phyloP scores from a whole-genome alignment of 2,888 invertebrate species.

The Melipona bicolor region DNA sequence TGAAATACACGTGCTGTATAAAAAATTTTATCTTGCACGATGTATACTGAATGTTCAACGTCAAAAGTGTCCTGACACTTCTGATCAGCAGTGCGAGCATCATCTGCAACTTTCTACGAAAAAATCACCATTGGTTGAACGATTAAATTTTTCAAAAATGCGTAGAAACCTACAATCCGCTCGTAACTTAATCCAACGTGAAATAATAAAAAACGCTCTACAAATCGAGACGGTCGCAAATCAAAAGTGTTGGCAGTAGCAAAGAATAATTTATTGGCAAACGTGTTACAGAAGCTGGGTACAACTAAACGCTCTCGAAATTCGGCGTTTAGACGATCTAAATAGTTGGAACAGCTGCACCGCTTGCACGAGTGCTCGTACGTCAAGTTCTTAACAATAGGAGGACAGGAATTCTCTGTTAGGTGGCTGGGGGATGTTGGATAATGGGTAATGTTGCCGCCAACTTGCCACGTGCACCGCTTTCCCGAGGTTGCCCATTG shows the following conservation, averaged over 20 bases:
- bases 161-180: no score
- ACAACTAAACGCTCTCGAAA: background rate
- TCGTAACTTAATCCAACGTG: background rate
- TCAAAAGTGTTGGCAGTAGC: background rate
- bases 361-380: constrained; percentile 7
- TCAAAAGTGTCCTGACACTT: no score
- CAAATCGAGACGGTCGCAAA: background rate
- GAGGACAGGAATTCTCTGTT: constrained; percentile 2
- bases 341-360: constrained; percentile 24
- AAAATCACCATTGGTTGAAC: no score
- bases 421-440: background rate
- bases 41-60: no score
- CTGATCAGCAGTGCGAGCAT: no score
- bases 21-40: no score
- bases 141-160: no score
- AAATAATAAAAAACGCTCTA: background rate
- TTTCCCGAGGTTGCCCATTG: constrained; percentile 2
- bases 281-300: background rate
- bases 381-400: constrained; percentile 43
- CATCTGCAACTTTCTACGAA: no score
- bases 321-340: background rate
- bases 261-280: background rate
- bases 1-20: no score
- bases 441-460: constrained; percentile 20
- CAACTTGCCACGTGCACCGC: constrained; percentile 21